Evolutionary conservation across 2,888 invertebrate species (phyloP), one percentile per base, ranked within the genome.

Genomic region (Drosophila barbarae): DNA sequence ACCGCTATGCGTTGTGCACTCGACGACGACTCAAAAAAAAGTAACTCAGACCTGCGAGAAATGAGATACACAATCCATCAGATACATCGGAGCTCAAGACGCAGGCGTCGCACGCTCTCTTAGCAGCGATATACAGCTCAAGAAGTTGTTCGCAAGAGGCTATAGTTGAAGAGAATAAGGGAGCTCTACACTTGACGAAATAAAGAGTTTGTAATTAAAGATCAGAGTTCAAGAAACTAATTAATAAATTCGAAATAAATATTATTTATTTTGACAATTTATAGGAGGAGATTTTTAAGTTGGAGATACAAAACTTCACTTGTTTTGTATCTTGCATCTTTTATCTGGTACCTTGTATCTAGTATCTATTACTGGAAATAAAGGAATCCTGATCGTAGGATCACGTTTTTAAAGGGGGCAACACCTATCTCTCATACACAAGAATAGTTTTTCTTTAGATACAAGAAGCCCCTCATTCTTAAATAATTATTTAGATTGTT

Each of bases 21-120:
- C 83, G 76, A 76, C 79, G 83, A 87, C 84, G 83, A 77, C 85
- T 86, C 81, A 77, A 61, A 86, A 83, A 77, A 61, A 86, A 83
- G 76, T 80, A 82, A 86, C 86, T 86, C 76, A 39, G 32, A 30
- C 18, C 46, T 30, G 13, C 21, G 3, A 18, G 28, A 30, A 47
- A 47, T 47, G 30, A 21, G 30, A 47, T 32, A 46, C 30, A 13
- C 18, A 18, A 46, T 18, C 18, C 46, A 64, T 18, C 35, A 28
- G 36, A 42, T 21, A 46, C 32, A 41, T 21, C 32, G 13, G 32
- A 21, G 18, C 46, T 46, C 46, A 21, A 46, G 21, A 21, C 36
- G 44, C 49, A 50, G 49, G 47, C 41, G 57, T 59, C 55, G 66
- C 63, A 53, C 38, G 34, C 42, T 61, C 66, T n/a, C 21, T 18